phyloP scores from a whole-genome alignment of 2,113 vertebrate genomes.

The Barnardius zonarius region DNA sequence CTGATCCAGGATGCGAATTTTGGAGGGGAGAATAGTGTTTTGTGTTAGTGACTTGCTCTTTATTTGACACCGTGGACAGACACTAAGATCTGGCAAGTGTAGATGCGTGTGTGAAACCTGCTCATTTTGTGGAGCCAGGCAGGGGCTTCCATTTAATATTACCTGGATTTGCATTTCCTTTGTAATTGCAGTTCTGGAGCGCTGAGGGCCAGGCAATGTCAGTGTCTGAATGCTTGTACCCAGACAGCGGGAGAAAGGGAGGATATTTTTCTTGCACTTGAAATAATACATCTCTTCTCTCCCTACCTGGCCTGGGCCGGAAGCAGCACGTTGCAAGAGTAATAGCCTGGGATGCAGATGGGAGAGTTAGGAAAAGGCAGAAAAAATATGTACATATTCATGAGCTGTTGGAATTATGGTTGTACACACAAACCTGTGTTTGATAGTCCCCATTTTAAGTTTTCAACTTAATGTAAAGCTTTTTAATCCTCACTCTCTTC shows the following conservation, averaged over 20 bases:
- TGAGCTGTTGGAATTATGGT: not conserved
- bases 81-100: rapidly evolving
- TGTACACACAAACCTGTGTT: not conserved
- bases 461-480: not conserved
- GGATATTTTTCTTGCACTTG: not conserved
- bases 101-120: not conserved
- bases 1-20: not conserved
- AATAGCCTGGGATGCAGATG: rapidly evolving
- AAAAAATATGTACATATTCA: rapidly evolving
- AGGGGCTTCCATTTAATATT: not conserved
- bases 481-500: not conserved
- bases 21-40: rapidly evolving
- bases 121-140: not conserved
- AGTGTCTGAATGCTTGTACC: not conserved
- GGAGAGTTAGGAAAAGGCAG: not conserved
- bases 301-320: not conserved
- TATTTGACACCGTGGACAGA: not conserved
- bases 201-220: not conserved
- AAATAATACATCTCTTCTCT: not conserved
- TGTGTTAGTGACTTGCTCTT: rapidly evolving
- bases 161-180: not conserved
- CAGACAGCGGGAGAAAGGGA: not conserved
- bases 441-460: not conserved
- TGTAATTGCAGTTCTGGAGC: not conserved
- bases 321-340: not conserved